A percentile compares a stretch with the other conserved stretches of the same genome.
Evolutionary conservation across 2,113 vertebrate genomes (phyloP).

Genomic region (Canis aureus): DNA sequence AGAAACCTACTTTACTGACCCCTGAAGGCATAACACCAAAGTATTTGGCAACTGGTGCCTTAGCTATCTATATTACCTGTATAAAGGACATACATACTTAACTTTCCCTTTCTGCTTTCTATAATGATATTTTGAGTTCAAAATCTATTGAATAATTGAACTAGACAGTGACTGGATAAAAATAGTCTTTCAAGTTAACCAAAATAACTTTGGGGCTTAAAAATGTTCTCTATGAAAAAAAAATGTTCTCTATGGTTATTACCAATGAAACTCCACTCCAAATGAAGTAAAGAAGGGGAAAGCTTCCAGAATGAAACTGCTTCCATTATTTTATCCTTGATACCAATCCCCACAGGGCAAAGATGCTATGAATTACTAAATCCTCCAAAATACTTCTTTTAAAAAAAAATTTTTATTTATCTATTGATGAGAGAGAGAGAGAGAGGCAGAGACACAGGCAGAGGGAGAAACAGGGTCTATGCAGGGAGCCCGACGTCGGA

Average conservation of each 20-base stretch:
- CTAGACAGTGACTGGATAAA: background rate
- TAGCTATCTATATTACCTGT: background rate
- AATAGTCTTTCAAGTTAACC: conserved; percentile 20
- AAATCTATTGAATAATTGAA: conserved; percentile 50
- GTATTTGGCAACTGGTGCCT: background rate
- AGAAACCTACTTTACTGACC: background rate
- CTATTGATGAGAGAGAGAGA: too few species aligned
- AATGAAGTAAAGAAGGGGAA: conserved; percentile 24
- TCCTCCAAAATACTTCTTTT: conserved; percentile 12
- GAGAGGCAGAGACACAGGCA: too few species aligned
- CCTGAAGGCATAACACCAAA: background rate
- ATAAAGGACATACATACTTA: conserved; percentile 15
- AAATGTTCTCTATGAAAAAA: background rate
- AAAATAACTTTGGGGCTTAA: conserved; percentile 64
- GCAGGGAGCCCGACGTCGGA: too few species aligned
- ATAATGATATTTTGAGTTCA: conserved; percentile 55
- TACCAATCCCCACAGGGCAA: background rate
- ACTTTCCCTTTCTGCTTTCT: background rate
- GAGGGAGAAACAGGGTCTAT: too few species aligned
- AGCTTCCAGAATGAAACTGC: conserved; percentile 40
- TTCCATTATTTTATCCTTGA: background rate
- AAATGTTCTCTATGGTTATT: background rate
- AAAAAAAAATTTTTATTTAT: too few species aligned
- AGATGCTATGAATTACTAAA: background rate
- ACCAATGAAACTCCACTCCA: background rate